A percentile compares a stretch with the other conserved stretches of the same genome.
phyloP scores from a whole-genome alignment of 1,140 invertebrate genomes.

The Pentalonia nigronervosa region DNA sequence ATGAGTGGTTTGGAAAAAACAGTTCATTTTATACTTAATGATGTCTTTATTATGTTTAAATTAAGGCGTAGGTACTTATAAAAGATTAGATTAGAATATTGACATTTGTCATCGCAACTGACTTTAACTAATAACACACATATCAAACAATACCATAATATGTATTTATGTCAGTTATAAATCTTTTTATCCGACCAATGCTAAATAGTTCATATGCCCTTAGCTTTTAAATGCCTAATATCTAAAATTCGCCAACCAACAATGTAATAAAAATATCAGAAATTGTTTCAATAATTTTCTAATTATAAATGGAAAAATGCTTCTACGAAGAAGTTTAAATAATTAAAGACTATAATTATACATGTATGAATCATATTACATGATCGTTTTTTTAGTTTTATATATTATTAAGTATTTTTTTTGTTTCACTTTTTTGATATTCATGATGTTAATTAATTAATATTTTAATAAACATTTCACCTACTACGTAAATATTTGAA shows the following conservation, averaged over 20 bases:
- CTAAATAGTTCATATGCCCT: background rate
- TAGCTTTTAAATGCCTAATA: background rate
- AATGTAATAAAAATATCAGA: too few relatives aligned
- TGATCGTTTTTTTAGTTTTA: background rate
- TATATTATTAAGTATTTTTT: background rate
- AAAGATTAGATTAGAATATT: slow-evolving; percentile 10
- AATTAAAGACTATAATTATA: background rate
- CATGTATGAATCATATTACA: background rate
- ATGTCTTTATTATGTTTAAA: background rate
- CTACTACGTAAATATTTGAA: background rate
- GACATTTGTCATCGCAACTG: background rate
- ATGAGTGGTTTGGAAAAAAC: background rate
- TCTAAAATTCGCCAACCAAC: background rate
- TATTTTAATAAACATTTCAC: background rate
- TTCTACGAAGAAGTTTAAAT: background rate
- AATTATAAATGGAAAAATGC: background rate
- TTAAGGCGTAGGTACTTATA: background rate
- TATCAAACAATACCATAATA: too few relatives aligned
- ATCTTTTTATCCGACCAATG: background rate
- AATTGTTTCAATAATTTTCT: too few relatives aligned
- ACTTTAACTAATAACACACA: background rate
- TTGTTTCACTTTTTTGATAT: background rate
- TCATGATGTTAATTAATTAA: background rate
- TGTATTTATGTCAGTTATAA: background rate
- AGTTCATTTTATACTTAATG: background rate